Percentiles rank a stretch among this genome's conserved stretches.
phyloP scores from a whole-genome alignment of 1,140 invertebrate species.

The Solen grandis region DNA sequence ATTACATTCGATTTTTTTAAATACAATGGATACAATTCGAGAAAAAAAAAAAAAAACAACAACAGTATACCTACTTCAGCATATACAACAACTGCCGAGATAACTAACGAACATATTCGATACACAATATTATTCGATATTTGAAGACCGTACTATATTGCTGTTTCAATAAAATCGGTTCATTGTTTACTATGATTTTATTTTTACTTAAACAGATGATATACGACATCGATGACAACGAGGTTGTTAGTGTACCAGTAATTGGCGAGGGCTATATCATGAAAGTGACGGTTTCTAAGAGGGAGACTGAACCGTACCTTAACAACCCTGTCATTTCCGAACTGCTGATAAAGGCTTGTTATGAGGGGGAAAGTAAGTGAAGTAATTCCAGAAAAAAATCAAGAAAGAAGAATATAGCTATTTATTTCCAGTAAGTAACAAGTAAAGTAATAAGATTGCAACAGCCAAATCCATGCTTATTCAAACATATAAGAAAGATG shows the following conservation, averaged over 20 bases:
- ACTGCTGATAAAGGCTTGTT: neutral
- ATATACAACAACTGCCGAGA: too few species aligned
- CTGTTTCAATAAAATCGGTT: too few species aligned
- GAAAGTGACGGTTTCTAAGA: neutral
- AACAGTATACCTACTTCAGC: too few species aligned
- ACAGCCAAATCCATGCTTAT: neutral
- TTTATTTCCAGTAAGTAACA: neutral
- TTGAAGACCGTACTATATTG: too few species aligned
- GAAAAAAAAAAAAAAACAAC: too few species aligned
- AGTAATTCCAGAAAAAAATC: neutral
- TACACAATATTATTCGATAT: too few species aligned
- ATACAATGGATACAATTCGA: too few species aligned
- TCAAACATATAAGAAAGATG: neutral
- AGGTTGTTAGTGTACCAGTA: neutral
- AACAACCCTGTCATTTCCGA: neutral
- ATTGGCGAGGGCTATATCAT: neutral
- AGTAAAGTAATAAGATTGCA: neutral
- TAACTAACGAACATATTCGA: too few species aligned
- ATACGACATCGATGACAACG: neutral
- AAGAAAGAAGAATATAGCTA: neutral
- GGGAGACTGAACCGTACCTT: neutral
- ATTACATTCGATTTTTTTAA: too few species aligned
- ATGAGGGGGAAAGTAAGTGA: neutral
- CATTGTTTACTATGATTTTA: too few species aligned
- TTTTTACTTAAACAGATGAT: too few species aligned